Evolutionary conservation across 2,113 vertebrate genomes (phyloP).

Genomic region (Mesocricetus auratus): DNA sequence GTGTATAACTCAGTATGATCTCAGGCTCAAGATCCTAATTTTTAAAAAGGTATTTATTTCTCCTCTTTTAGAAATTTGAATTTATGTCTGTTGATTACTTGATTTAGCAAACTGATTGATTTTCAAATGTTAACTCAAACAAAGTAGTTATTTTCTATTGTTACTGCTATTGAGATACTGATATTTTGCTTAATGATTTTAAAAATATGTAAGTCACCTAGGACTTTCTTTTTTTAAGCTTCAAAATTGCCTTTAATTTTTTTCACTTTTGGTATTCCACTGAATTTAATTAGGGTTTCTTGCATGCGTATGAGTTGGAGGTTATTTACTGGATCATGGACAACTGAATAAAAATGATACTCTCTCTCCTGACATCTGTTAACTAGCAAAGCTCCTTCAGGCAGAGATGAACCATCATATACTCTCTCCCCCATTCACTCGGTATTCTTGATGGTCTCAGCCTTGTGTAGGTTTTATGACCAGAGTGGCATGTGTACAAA

Average conservation of each 20-base stretch:
- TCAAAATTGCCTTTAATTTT: neutral
- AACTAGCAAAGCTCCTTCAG: neutral
- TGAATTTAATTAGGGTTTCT: neutral
- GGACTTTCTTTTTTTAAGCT: neutral
- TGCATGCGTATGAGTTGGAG: neutral
- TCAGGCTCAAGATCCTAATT: neutral
- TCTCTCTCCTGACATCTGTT: neutral
- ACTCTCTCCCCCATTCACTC: fast-evolving
- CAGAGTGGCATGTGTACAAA: neutral
- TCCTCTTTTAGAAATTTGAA: conserved; percentile 6
- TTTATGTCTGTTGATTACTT: neutral
- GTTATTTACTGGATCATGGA: neutral
- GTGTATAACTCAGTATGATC: neutral
- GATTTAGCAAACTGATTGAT: neutral
- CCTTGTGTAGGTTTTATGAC: neutral
- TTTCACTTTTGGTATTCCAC: neutral
- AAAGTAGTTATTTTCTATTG: neutral
- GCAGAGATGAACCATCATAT: neutral
- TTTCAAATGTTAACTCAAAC: neutral
- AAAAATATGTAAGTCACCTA: neutral
- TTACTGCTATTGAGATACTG: neutral
- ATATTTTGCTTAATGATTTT: neutral
- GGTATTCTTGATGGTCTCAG: neutral
- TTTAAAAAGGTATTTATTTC: neutral
- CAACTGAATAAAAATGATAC: neutral